These are phyloP conservation scores for Neoaliturus tenellus DNA, from an alignment of 2,888 invertebrate species.

Conservation along the genomic window DNA sequence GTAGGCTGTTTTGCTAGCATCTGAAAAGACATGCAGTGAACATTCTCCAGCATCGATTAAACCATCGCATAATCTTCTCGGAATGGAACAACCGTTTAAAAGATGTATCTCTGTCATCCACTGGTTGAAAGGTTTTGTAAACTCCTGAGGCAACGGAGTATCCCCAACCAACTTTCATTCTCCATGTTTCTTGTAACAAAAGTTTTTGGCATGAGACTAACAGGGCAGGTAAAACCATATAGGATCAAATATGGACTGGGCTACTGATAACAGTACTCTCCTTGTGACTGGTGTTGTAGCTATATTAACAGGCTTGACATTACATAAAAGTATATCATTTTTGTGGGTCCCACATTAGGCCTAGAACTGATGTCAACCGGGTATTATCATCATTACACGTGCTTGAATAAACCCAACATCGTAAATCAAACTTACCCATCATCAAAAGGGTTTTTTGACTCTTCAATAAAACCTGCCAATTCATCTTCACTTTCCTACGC, in stretches of 20 bases:
- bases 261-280: slow-evolving; percentile 29
- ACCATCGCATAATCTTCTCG: too few species aligned
- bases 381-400: too few species aligned
- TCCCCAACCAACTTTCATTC: slow-evolving; percentile 47
- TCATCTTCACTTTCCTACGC: slow-evolving; percentile 12
- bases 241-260: slow-evolving; percentile 42
- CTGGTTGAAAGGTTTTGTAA: neutral
- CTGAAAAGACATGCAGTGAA: too few species aligned
- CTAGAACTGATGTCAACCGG: too few species aligned
- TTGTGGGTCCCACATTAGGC: too few species aligned
- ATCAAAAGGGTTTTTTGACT: slow-evolving; percentile 8
- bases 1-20: slow-evolving; percentile 43
- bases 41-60: too few species aligned
- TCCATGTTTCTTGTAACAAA: slow-evolving; percentile 53
- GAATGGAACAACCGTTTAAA: neutral
- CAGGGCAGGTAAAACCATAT: slow-evolving; percentile 46
- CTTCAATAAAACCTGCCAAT: slow-evolving; percentile 10
- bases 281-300: neutral
- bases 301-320: too few species aligned
- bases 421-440: neutral
- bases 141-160: neutral
- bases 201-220: slow-evolving; percentile 44
- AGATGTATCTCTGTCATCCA: neutral
- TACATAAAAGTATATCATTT: too few species aligned
- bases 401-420: too few species aligned